These are phyloP conservation scores for Chloroceryle aenea DNA, from an alignment of 2,113 vertebrate genomes.

Conservation along the genomic window DNA sequence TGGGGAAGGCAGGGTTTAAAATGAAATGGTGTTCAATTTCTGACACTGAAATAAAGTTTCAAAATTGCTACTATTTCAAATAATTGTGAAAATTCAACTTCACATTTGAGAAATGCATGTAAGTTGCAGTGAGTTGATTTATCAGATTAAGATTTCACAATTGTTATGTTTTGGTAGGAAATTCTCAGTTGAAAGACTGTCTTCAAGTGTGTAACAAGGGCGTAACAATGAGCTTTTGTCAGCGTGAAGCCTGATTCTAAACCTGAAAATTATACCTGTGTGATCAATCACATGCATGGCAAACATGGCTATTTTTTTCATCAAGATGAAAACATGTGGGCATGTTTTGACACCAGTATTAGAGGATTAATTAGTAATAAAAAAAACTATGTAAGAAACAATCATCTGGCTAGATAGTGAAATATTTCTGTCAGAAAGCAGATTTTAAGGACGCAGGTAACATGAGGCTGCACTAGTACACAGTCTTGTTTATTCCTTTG, in stretches of 20 bases:
- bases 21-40: background rate
- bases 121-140: background rate
- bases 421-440: background rate
- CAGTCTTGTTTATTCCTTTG: background rate
- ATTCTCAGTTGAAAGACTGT: background rate
- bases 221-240: background rate
- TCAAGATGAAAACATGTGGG: background rate
- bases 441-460: background rate
- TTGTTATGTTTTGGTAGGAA: background rate
- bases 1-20: background rate
- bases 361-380: background rate
- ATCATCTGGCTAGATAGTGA: background rate
- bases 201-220: background rate
- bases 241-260: background rate
- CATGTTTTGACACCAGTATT: background rate
- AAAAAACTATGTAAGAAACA: background rate
- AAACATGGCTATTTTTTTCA: background rate
- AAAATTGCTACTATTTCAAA: background rate
- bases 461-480: background rate
- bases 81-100: background rate
- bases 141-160: background rate
- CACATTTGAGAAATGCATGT: background rate
- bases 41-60: background rate
- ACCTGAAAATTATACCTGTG: background rate
- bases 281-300: background rate